These are phyloP conservation scores for Piaya cayana DNA, from an alignment of 2,113 vertebrate species.

Conservation along the genomic window DNA sequence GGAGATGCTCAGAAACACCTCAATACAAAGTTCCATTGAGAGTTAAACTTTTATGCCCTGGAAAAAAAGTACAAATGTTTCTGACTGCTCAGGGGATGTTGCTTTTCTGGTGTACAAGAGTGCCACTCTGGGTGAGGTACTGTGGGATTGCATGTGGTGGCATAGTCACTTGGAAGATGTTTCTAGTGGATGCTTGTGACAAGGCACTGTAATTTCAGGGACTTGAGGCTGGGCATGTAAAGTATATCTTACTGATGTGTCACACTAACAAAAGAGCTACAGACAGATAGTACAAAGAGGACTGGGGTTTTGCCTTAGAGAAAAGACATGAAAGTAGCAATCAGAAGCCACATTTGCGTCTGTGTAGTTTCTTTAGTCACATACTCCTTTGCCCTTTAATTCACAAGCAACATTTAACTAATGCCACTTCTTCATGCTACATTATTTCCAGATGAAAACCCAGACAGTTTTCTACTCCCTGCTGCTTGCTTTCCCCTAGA, in stretches of 20 bases:
- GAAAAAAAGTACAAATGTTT: not conserved
- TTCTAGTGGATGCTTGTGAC: not conserved
- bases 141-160: fast-evolving
- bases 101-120: not conserved
- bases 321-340: not conserved
- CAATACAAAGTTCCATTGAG: not conserved
- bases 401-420: not conserved
- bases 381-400: not conserved
- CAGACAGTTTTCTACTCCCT: not conserved
- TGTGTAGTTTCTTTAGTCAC: not conserved
- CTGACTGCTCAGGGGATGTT: not conserved
- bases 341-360: fast-evolving
- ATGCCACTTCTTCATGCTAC: not conserved
- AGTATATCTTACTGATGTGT: not conserved
- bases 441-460: not conserved
- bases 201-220: not conserved
- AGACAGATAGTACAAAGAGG: not conserved
- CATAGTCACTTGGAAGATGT: not conserved
- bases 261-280: not conserved
- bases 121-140: not conserved
- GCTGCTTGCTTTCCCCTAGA: not conserved
- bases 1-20: not conserved
- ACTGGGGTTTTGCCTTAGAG: not conserved
- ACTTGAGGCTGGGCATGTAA: fast-evolving
- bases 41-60: not conserved